Base-by-base conservation (phyloP, 2,797 vertebrate genomes). In the Thripadectes ignobilis region DNA sequence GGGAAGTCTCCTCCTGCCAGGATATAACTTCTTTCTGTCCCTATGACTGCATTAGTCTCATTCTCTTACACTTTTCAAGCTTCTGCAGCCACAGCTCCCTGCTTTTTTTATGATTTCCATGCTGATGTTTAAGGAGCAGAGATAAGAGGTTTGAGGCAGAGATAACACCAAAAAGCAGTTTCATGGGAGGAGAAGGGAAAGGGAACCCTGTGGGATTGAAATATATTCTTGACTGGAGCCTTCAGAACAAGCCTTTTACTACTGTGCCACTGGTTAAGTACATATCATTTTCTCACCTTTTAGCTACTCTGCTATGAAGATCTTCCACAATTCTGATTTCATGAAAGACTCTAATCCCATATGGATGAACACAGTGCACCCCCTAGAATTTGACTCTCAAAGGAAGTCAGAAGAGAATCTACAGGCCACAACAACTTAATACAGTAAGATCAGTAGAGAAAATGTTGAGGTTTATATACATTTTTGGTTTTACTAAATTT, bases 361-460 rank as follows among this genome's bases (percentile, higher is more conserved):
- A n/a, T 0, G 2, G 41, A 84, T 4, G 2, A 81, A 32, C 39
- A 46, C 5, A 32, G 7, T 2, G 14, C 18, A 6, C 6, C 14
- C 6, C 17, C 9, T 34, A 8, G 9, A 81, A 75, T 22, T 3
- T 41, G 16, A 24, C 20, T 52, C 45, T 72, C 19, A 59, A n/a
- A 39, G 6, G 4, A 89, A 21, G n/a, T 24, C n/a, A 63, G 13
- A 78, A 51, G 30, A 39, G 23, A 76, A 11, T 23, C 38, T 46
- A 16, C 14, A 39, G n/a, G 18, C 3, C 49, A 9, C n/a, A 38
- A 32, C 5, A 38, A 24, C 8, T 72, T 65, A 18, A 61, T n/a
- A 43, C 14, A 51, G 12, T 12, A 41, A 62, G 17, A 59, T 20
- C 24, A 55, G 3, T 3, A 45, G 19, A 72, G 9, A 59, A 14